Conservation (phyloP, 2,797 vertebrate species). For the Thamnophis elegans region DNA sequence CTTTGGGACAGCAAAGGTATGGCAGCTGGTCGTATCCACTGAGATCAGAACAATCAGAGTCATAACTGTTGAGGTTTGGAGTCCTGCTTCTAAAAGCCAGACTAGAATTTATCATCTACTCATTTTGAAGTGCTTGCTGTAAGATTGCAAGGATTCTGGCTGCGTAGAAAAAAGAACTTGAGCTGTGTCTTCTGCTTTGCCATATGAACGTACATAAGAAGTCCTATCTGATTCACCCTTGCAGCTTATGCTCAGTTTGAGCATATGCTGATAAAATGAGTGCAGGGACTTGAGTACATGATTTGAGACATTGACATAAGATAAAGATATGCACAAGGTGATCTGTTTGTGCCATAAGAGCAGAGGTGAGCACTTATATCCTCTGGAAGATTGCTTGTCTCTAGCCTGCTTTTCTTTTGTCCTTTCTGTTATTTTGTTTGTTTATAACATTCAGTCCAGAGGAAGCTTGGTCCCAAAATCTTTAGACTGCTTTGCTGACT, state of each 20-base stretch:
- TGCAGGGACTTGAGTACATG: not conserved
- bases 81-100: not conserved
- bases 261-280: not conserved
- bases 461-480: not conserved
- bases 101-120: not conserved
- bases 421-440: not conserved
- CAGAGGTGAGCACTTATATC: not conserved
- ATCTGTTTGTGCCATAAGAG: not conserved
- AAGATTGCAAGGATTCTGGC: not conserved
- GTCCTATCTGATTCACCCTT: not conserved
- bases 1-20: constrained; percentile 92
- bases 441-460: not conserved
- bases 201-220: not conserved
- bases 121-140: not conserved
- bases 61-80: not conserved
- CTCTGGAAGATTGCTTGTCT: not conserved
- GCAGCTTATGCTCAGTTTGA: not conserved
- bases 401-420: not conserved
- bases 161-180: not conserved
- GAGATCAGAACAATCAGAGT: not conserved
- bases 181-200: not conserved
- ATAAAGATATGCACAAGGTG: too few species aligned
- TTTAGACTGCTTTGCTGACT: not conserved
- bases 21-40: not conserved
- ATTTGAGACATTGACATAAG: not conserved